A percentile compares a stretch with the other conserved stretches of the same genome.
These are phyloP conservation scores for Anseranas semipalmata DNA, from an alignment of 2,113 vertebrate genomes.

Conservation along the genomic window DNA sequence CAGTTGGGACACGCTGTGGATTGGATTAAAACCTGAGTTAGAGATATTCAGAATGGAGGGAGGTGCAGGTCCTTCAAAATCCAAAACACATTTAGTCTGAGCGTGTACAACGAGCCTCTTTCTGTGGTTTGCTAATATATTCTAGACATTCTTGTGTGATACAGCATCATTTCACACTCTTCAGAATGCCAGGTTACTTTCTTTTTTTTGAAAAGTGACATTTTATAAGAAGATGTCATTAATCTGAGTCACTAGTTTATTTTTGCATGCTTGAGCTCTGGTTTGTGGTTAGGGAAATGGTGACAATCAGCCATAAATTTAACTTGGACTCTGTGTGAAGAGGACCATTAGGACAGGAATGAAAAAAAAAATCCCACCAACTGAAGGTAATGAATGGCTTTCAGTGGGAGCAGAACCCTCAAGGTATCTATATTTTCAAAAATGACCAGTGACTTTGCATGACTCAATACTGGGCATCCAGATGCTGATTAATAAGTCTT, in stretches of 20 bases:
- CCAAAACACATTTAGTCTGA: conserved; percentile 39
- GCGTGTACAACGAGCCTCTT: conserved; percentile 45
- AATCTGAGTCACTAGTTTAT: conserved; percentile 56
- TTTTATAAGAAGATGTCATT: conserved; percentile 37
- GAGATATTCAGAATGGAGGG: not conserved
- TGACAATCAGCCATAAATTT: conserved; percentile 60
- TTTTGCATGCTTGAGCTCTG: conserved; percentile 46
- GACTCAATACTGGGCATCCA: conserved; percentile 1
- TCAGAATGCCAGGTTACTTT: conserved; percentile 41
- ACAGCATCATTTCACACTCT: conserved; percentile 43
- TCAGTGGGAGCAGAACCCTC: not conserved
- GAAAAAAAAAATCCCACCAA: conserved; percentile 20
- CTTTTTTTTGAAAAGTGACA: conserved; percentile 66
- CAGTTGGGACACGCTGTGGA: not conserved
- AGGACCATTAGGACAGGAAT: conserved; percentile 38
- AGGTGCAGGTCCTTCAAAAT: not conserved
- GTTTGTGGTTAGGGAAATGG: conserved; percentile 52
- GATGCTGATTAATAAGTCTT: conserved; percentile 17
- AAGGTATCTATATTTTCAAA: not conserved
- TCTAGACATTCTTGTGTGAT: conserved; percentile 63
- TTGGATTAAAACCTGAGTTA: conserved; percentile 24
- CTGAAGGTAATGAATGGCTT: conserved; percentile 36
- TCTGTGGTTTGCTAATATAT: conserved; percentile 64
- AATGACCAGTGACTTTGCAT: not conserved
- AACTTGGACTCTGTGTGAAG: conserved; percentile 38